phyloP scores from a whole-genome alignment of 2,113 vertebrate species.

The Eulemur macaco region DNA sequence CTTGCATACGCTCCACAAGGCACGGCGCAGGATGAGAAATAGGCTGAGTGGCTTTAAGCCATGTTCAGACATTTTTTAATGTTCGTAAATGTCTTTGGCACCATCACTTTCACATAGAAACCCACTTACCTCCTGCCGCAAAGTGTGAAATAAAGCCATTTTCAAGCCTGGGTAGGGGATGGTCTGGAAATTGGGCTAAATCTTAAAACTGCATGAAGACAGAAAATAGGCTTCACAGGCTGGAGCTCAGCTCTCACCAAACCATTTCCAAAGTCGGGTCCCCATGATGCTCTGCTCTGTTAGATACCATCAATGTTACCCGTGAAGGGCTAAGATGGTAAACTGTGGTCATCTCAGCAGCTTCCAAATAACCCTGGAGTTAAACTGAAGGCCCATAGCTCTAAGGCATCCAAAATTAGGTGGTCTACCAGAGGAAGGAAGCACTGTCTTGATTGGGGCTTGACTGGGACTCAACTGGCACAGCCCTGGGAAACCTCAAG shows the following conservation, averaged over 20 bases:
- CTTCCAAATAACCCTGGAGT: not conserved
- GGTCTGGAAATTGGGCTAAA: conserved; percentile 68
- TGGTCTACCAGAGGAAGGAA: not conserved
- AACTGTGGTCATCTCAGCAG: not conserved
- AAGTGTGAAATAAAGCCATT: conserved; percentile 68
- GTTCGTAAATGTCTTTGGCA: conserved; percentile 72
- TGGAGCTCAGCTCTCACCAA: not conserved
- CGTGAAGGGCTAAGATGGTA: not conserved
- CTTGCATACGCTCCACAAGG: conserved; percentile 56
- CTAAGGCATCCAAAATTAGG: not conserved
- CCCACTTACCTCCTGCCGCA: conserved; percentile 65
- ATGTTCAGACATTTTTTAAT: conserved; percentile 73
- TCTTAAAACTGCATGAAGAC: conserved; percentile 61
- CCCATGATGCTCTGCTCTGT: not conserved
- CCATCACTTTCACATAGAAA: conserved; percentile 67
- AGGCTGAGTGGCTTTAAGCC: conserved; percentile 70
- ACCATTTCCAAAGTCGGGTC: not conserved
- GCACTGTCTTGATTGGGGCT: not conserved
- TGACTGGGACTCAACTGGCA: not conserved
- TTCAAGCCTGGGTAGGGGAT: conserved; percentile 57
- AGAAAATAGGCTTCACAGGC: conserved; percentile 52
- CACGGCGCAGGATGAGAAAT: conserved; percentile 41
- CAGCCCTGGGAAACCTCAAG: not conserved
- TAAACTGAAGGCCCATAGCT: not conserved
- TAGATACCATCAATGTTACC: not conserved